These are phyloP conservation scores for Thysanoteuthis rhombus DNA, from an alignment of 2,888 invertebrate genomes.

Conservation along the genomic window DNA sequence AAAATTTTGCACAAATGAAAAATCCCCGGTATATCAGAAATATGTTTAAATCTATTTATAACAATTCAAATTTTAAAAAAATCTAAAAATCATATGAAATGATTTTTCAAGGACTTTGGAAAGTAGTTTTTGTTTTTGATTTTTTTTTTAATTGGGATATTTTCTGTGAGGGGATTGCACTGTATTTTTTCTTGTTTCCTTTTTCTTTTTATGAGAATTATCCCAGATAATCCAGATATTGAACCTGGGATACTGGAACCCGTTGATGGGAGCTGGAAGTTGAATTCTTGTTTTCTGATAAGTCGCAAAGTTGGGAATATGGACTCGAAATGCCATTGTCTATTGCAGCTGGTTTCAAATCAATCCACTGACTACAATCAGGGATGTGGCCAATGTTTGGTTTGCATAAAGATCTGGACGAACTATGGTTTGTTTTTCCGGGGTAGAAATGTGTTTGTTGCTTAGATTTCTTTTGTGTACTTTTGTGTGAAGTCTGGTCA, in stretches of 20 bases:
- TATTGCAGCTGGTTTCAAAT: not conserved
- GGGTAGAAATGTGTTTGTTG: slow-evolving; percentile 12
- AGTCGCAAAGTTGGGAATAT: not conserved
- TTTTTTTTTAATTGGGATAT: not conserved
- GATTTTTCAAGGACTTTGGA: not conserved
- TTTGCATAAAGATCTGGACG: not conserved
- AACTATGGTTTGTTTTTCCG: not conserved
- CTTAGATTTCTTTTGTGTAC: not conserved
- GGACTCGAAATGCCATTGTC: not conserved
- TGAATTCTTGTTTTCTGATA: not conserved
- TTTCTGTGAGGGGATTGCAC: not conserved
- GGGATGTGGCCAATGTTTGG: not conserved
- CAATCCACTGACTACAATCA: not conserved
- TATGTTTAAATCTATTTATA: not conserved
- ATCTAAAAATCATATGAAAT: not conserved
- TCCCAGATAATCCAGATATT: not conserved
- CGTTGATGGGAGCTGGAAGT: not conserved
- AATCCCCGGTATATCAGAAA: not conserved
- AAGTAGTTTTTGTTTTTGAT: not conserved
- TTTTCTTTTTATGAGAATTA: not conserved
- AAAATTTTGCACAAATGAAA: not conserved
- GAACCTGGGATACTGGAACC: not conserved
- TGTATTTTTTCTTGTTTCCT: not conserved
- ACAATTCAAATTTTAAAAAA: not conserved
- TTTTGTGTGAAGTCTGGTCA: not conserved